Conservation (phyloP, 2,888 invertebrate genomes). For the Zeuzera pyrina region DNA sequence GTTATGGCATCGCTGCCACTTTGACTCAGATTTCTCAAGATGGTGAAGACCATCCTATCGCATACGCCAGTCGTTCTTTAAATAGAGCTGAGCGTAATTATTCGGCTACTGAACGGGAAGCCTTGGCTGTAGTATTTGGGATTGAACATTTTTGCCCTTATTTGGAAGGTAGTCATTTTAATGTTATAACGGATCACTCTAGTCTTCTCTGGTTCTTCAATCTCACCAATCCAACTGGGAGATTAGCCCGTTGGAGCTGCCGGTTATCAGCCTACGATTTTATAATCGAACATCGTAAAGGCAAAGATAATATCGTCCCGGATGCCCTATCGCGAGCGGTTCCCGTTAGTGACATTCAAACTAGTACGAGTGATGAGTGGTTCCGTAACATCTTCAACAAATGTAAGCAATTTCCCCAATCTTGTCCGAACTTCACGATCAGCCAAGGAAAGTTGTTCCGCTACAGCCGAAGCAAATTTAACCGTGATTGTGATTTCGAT, state of each 20-base stretch:
- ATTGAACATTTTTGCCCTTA: slow-evolving; percentile 3
- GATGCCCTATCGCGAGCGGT: slow-evolving; percentile 15
- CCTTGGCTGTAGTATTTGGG: slow-evolving; percentile 7
- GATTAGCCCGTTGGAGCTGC: slow-evolving; percentile 21
- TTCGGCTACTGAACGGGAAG: slow-evolving; percentile 11
- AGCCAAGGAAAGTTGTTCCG: neutral
- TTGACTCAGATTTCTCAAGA: no score
- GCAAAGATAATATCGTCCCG: slow-evolving; percentile 19
- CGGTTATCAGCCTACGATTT: slow-evolving; percentile 19
- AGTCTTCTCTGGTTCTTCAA: slow-evolving; percentile 19
- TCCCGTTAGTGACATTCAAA: slow-evolving; percentile 7
- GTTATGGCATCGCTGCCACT: no score
- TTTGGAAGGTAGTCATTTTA: slow-evolving; percentile 3
- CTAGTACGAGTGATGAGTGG: slow-evolving; percentile 12
- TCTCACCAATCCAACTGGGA: slow-evolving; percentile 18
- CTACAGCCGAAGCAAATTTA: neutral
- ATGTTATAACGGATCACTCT: slow-evolving; percentile 13
- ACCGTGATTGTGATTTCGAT: no score
- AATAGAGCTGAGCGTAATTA: slow-evolving; percentile 12
- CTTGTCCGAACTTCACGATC: neutral
- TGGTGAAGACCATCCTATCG: slow-evolving; percentile 9
- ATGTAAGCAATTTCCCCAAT: slow-evolving; percentile 7
- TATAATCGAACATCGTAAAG: slow-evolving; percentile 17
- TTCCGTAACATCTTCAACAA: slow-evolving; percentile 15
- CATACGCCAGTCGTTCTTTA: slow-evolving; percentile 10